Percentiles rank a stretch among this genome's conserved stretches.
Evolutionary conservation across 2,888 invertebrate species (phyloP).

Genomic region (Andrena praecox): DNA sequence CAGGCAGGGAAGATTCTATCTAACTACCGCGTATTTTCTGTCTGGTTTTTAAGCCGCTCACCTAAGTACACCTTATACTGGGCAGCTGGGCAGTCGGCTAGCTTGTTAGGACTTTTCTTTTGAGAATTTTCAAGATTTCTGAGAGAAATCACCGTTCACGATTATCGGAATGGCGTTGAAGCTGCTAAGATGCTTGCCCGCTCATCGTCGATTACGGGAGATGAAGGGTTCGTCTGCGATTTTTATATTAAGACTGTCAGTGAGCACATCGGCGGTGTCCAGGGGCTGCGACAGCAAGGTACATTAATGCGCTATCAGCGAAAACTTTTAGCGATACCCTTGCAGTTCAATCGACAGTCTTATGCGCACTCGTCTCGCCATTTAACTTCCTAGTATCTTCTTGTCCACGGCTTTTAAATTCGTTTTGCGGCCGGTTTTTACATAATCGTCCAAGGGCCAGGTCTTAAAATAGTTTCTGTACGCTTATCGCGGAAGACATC

Average conservation of each 20-base stretch:
- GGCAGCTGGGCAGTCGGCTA: not conserved
- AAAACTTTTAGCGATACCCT: too few relatives aligned
- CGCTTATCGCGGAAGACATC: not conserved
- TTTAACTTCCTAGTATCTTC: not conserved
- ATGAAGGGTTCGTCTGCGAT: constrained; percentile 67
- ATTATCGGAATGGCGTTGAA: constrained; percentile 69
- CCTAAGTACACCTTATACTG: not conserved
- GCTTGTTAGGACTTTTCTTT: not conserved
- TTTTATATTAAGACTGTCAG: constrained; percentile 63
- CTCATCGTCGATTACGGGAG: constrained; percentile 58
- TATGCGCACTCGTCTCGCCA: not conserved
- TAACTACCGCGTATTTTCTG: constrained; percentile 37
- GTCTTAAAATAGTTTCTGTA: constrained; percentile 64
- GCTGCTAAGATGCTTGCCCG: constrained; percentile 63
- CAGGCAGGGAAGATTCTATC: constrained; percentile 13
- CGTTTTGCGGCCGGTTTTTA: constrained; percentile 56
- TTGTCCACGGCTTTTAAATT: constrained; percentile 6
- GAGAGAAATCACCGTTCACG: constrained; percentile 5
- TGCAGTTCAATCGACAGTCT: not conserved
- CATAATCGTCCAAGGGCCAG: constrained; percentile 61
- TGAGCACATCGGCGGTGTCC: constrained; percentile 61
- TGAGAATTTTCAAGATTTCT: not conserved
- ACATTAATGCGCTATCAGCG: constrained; percentile 33
- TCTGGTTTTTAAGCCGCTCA: constrained; percentile 24
- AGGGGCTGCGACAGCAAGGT: constrained; percentile 67